A percentile compares a stretch with the other conserved stretches of the same genome.
phyloP scores from a whole-genome alignment of 2,888 invertebrate species.

The Hymenopus coronatus region DNA sequence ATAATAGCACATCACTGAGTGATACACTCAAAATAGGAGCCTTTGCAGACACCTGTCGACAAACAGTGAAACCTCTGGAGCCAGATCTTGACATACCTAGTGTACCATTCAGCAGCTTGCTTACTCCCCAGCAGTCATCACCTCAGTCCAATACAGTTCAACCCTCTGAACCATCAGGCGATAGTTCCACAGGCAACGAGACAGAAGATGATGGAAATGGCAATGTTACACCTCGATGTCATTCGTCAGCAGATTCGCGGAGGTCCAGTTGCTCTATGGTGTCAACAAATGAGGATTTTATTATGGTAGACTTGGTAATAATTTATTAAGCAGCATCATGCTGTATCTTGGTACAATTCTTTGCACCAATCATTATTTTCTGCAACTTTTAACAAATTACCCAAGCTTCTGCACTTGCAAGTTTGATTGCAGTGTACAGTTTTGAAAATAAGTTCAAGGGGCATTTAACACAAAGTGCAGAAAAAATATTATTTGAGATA shows the following conservation, averaged over 20 bases:
- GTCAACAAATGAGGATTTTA: conserved; percentile 62
- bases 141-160: conserved; percentile 37
- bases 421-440: too few relatives aligned
- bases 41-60: conserved; percentile 63
- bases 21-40: conserved; percentile 71
- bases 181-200: not conserved
- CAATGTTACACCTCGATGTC: conserved; percentile 43
- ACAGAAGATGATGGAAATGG: conserved; percentile 47
- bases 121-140: conserved; percentile 46
- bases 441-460: too few relatives aligned
- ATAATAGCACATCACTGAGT: conserved; percentile 66
- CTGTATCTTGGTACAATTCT: conserved; percentile 15
- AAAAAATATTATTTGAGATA: too few relatives aligned
- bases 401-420: not conserved
- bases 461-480: too few relatives aligned
- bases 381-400: not conserved
- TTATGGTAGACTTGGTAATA: conserved; percentile 68
- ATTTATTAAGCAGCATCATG: conserved; percentile 12
- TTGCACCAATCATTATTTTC: conserved; percentile 2
- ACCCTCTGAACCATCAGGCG: not conserved
- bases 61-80: conserved; percentile 42
- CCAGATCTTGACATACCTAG: conserved; percentile 57
- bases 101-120: conserved; percentile 63
- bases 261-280: conserved; percentile 51
- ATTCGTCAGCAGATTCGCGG: conserved; percentile 44